These are phyloP conservation scores for Xanthia icteritia DNA, from an alignment of 2,888 invertebrate species.

Conservation along the genomic window DNA sequence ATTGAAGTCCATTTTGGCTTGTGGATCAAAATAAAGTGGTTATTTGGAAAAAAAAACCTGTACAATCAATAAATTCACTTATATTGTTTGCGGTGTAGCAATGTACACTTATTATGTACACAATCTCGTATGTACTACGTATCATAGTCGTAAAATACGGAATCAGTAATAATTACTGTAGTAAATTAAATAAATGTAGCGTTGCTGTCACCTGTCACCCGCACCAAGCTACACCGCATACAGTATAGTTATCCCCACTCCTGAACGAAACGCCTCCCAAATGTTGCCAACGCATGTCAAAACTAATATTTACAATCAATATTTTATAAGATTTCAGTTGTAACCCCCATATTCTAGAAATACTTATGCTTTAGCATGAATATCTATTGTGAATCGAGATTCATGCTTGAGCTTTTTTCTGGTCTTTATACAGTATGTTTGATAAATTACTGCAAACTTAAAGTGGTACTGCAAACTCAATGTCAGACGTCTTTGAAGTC, in stretches of 20 bases:
- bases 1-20: neutral
- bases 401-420: neutral
- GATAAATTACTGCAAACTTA: constrained; percentile 51
- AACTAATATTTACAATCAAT: neutral
- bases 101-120: too few relatives aligned
- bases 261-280: neutral
- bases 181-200: too few relatives aligned
- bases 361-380: neutral
- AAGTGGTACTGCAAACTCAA: constrained; percentile 5
- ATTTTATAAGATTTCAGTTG: neutral
- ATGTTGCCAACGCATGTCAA: neutral
- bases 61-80: neutral
- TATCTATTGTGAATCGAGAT: neutral
- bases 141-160: too few relatives aligned
- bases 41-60: neutral
- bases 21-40: neutral
- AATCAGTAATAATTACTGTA: too few relatives aligned
- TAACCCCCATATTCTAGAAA: neutral
- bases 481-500: neutral
- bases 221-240: too few relatives aligned
- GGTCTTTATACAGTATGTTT: neutral
- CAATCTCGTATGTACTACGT: too few relatives aligned
- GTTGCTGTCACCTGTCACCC: too few relatives aligned
- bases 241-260: neutral
- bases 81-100: too few relatives aligned